Evolutionary conservation across 1,140 invertebrate species (phyloP), one percentile per base, ranked within the genome.

Genomic region (Drosophila ercepeae): DNA sequence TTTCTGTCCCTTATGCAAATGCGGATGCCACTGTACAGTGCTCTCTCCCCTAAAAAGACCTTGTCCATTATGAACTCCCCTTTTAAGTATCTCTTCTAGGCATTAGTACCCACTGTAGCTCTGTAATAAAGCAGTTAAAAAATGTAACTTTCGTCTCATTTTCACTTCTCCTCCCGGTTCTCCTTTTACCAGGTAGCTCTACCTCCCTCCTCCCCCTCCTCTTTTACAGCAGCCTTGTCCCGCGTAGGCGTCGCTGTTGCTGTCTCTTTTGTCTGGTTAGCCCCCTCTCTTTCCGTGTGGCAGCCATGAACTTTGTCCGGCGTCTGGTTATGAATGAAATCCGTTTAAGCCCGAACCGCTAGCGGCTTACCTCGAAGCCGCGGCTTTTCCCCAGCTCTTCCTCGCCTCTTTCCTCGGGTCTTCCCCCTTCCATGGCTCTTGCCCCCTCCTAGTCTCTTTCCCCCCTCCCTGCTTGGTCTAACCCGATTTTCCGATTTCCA

Each of bases 321-420:
- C 57, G 44, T 63, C 69, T 73, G 54, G 42, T 75, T 75, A 75
- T 75, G 72, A 75, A 75, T 75, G 72, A 75, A 75, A 68, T 75
- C 41, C 29, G 60, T 75, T 75, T 48, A 34, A 67, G 29, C 60
- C 67, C 34, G 48, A 65, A 60, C 42, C 46, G 60, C 67, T 65
- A 54, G 49, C 54, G 42, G 67, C 54, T 58, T 61, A 65, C 41
- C 64, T 13, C 14, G n/a, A n/a, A n/a, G n/a, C n/a, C n/a, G n/a
- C n/a, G 5, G 13, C 68, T 32, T 21, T 6, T 7, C 1, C 11
- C 14, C 25, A n/a, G n/a, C n/a, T n/a, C n/a, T 9, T 14, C 2
- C 6, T n/a, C n/a, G n/a, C n/a, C n/a, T n/a, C n/a, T n/a, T n/a
- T n/a, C n/a, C n/a, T n/a, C n/a, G n/a, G n/a, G n/a, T n/a, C n/a